A percentile compares a stretch with the other conserved stretches of the same genome.
Evolutionary conservation across 2,797 vertebrate genomes (phyloP).

Genomic region (Cyprinella venusta): DNA sequence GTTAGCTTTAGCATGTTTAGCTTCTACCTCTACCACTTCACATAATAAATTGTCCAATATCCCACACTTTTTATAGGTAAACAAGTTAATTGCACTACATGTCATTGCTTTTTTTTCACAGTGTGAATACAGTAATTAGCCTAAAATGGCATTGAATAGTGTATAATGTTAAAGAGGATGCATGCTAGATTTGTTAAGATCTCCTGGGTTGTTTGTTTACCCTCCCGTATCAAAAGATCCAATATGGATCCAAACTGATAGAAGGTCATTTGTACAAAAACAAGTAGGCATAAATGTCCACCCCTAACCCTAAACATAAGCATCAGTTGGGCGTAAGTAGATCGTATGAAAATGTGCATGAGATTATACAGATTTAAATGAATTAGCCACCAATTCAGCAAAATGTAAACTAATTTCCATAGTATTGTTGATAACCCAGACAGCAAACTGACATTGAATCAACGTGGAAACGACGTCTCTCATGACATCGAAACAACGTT

Average conservation of each 20-base stretch:
- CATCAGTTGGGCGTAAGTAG: neutral
- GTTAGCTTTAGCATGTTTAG: neutral
- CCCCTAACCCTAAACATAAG: neutral
- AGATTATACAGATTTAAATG: neutral
- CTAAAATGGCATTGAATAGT: neutral
- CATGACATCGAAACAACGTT: too few relatives aligned
- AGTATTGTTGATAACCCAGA: too few relatives aligned
- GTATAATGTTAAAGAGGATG: neutral
- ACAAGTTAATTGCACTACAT: too few relatives aligned
- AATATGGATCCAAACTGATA: neutral
- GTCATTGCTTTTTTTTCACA: neutral
- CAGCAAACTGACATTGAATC: too few relatives aligned
- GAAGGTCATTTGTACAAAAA: neutral
- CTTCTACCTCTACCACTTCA: neutral
- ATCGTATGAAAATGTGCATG: neutral
- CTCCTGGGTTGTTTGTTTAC: neutral
- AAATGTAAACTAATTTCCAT: neutral
- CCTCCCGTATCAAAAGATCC: neutral
- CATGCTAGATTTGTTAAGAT: neutral
- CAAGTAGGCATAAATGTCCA: too few relatives aligned
- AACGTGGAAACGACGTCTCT: too few relatives aligned
- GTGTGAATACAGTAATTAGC: neutral
- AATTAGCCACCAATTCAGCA: constrained; percentile 1
- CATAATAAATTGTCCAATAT: neutral
- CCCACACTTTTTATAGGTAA: neutral